These are phyloP conservation scores for Phaonia tiefii DNA, from an alignment of 2,888 invertebrate genomes.

Conservation along the genomic window DNA sequence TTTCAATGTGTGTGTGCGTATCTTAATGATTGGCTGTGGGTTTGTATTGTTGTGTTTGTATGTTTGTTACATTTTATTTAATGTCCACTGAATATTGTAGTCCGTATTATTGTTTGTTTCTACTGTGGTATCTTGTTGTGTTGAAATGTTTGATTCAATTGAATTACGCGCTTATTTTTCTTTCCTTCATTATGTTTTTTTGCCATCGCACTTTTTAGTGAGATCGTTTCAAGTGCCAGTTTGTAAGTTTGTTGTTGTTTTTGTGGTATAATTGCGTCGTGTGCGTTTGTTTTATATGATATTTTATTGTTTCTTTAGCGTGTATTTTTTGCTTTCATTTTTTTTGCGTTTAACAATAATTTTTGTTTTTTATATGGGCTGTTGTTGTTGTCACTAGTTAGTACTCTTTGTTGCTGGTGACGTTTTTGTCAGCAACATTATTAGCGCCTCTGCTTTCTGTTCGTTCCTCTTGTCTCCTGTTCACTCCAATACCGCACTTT, in stretches of 20 bases:
- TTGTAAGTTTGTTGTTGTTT: too few species aligned
- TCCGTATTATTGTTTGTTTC: not conserved
- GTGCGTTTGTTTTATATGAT: slow-evolving; percentile 15
- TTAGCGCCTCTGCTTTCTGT: slow-evolving; percentile 62
- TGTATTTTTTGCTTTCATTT: slow-evolving; percentile 42
- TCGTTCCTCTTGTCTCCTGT: slow-evolving; percentile 55
- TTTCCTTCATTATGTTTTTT: not conserved
- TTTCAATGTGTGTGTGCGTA: slow-evolving; percentile 1
- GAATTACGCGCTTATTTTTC: not conserved
- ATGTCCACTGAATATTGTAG: not conserved
- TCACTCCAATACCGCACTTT: slow-evolving; percentile 49
- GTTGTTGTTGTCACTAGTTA: slow-evolving; percentile 23
- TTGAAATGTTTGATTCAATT: slow-evolving; percentile 7
- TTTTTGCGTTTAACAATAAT: slow-evolving; percentile 32
- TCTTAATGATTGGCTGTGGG: not conserved
- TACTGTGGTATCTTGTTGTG: not conserved
- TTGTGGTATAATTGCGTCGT: not conserved
- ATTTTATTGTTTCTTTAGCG: slow-evolving; percentile 11
- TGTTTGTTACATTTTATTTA: not conserved
- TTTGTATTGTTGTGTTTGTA: not conserved
- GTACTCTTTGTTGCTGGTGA: not conserved
- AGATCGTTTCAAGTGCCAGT: too few species aligned
- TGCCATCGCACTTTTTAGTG: not conserved
- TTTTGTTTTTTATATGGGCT: slow-evolving; percentile 41
- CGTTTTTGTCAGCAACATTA: slow-evolving; percentile 61